Conservation (phyloP, 1,140 invertebrate species). For the Leucophenga varia region DNA sequence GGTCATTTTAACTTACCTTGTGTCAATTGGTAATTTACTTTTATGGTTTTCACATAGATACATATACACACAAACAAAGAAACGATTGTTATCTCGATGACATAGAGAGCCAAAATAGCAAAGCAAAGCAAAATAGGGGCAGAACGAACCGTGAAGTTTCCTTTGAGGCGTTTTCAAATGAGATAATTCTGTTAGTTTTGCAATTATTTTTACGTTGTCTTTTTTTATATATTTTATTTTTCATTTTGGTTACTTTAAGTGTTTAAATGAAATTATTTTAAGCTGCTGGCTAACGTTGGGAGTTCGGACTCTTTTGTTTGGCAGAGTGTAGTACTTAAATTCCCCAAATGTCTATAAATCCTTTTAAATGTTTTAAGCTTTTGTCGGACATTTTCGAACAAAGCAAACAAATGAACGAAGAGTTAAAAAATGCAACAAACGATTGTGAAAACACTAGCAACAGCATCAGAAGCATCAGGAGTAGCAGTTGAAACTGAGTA, state of each 20-base stretch:
- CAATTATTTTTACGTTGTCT: too few relatives aligned
- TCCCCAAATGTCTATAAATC: slow-evolving; percentile 54
- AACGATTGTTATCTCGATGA: slow-evolving; percentile 46
- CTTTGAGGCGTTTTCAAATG: too few relatives aligned
- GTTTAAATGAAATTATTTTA: too few relatives aligned
- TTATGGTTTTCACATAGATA: slow-evolving; percentile 54
- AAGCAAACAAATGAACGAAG: slow-evolving; percentile 16
- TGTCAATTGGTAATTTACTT: slow-evolving; percentile 37
- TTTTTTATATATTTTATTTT: too few relatives aligned
- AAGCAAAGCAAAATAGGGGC: too few relatives aligned
- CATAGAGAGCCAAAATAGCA: slow-evolving; percentile 41
- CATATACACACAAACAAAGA: too few relatives aligned
- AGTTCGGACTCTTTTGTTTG: slow-evolving; percentile 18
- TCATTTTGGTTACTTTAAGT: too few relatives aligned
- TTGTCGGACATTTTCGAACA: slow-evolving; percentile 51
- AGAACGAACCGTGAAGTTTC: too few relatives aligned
- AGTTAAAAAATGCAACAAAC: slow-evolving; percentile 15
- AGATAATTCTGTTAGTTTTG: too few relatives aligned
- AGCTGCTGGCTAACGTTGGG: too few relatives aligned
- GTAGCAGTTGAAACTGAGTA: neutral
- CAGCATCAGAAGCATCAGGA: slow-evolving; percentile 7
- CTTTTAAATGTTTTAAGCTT: slow-evolving; percentile 55
- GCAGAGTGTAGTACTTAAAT: slow-evolving; percentile 34
- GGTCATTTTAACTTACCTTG: neutral
- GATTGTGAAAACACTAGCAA: too few relatives aligned